Percentiles rank a stretch among this genome's conserved stretches.
phyloP scores from a whole-genome alignment of 2,888 invertebrate species.

The Itoplectis maculator region DNA sequence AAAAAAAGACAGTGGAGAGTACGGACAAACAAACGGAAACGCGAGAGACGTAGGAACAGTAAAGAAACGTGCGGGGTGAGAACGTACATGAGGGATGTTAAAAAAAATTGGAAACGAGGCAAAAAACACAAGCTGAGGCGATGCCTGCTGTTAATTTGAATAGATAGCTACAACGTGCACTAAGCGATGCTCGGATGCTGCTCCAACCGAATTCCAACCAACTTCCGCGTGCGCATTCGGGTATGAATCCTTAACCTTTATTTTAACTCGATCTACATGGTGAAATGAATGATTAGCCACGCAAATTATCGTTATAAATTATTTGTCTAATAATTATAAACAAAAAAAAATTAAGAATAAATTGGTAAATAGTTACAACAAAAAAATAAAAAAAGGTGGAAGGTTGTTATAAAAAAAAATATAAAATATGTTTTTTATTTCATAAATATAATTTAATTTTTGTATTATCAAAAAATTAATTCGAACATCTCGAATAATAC shows the following conservation, averaged over 20 bases:
- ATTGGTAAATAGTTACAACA: too few relatives aligned
- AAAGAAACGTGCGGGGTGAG: constrained; percentile 51
- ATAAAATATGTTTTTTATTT: too few relatives aligned
- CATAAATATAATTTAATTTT: neutral
- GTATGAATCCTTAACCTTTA: neutral
- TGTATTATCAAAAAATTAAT: neutral
- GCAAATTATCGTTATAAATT: too few relatives aligned
- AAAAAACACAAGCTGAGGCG: constrained; percentile 51
- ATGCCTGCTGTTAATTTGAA: constrained; percentile 79
- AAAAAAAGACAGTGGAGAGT: constrained; percentile 69
- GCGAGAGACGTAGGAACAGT: constrained; percentile 74
- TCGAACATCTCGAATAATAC: neutral
- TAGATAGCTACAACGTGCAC: constrained; percentile 72
- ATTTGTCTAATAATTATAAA: too few relatives aligned
- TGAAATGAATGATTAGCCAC: neutral
- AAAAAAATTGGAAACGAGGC: constrained; percentile 54
- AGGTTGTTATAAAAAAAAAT: too few relatives aligned
- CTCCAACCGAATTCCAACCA: neutral
- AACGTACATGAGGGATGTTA: constrained; percentile 55
- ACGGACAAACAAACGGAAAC: constrained; percentile 82
- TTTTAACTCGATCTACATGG: neutral
- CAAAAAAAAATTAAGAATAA: too few relatives aligned
- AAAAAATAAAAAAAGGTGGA: too few relatives aligned
- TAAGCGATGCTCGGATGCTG: neutral
- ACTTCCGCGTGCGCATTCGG: too few relatives aligned